These are phyloP conservation scores for Cydia strobilella DNA, from an alignment of 1,140 invertebrate species.

Conservation along the genomic window DNA sequence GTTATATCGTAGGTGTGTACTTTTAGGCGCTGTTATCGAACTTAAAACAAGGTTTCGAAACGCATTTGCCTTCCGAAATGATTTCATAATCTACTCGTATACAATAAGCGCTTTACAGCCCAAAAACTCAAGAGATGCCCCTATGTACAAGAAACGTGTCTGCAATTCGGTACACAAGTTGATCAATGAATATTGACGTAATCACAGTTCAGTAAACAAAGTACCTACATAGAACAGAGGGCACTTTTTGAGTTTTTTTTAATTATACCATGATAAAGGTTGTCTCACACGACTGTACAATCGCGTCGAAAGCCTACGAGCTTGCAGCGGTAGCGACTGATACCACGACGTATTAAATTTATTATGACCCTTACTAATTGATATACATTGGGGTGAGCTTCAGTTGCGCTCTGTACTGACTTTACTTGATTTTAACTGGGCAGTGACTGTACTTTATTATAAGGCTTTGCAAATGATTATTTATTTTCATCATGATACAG, in stretches of 20 bases:
- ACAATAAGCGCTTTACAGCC: slow-evolving; percentile 26
- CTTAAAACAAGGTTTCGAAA: neutral
- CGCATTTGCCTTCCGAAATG: neutral
- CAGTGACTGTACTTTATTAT: slow-evolving; percentile 19
- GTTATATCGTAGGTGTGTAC: neutral
- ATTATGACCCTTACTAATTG: neutral
- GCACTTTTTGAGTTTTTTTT: neutral
- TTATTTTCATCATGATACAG: neutral
- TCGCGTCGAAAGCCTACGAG: slow-evolving; percentile 12
- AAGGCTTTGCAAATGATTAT: slow-evolving; percentile 11
- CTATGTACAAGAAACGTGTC: neutral
- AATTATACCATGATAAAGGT: slow-evolving; percentile 4
- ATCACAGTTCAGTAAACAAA: neutral
- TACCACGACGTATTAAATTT: neutral
- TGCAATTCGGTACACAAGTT: neutral
- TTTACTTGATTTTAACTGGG: neutral
- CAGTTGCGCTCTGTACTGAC: slow-evolving; percentile 11
- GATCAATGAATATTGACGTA: neutral
- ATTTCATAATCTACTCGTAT: slow-evolving; percentile 23
- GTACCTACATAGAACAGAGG: neutral
- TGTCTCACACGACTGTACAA: slow-evolving; percentile 19
- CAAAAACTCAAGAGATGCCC: neutral
- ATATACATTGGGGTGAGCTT: slow-evolving; percentile 7
- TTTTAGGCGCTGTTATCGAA: neutral
- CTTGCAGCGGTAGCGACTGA: slow-evolving; percentile 19